Base-by-base conservation (phyloP, 2,113 vertebrate species). In the Mormyrus lacerda region DNA sequence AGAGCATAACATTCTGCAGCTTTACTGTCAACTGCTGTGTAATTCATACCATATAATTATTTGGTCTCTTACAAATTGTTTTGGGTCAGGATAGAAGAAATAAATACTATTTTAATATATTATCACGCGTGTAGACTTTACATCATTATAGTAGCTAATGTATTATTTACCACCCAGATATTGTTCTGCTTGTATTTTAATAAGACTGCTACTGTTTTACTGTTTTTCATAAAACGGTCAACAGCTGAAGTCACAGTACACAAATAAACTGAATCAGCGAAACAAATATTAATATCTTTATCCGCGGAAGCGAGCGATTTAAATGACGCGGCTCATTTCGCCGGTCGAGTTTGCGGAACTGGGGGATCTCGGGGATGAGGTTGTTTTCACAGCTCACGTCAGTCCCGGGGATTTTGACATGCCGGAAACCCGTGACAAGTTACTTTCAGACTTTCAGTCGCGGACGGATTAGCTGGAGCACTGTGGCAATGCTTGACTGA, bases 371-470 rank as follows among this genome's bases (percentile, higher is more conserved):
- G 13, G 24, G 50, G 85, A 87, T 27, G 10, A 51, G 19, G 31
- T 11, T 9, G 48, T 47, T 86, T 48, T 11, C 84, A 50, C 5
- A 35, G 48, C 85, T 87, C 50, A 50, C 15, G 24, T 35, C 48
- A 17, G 31, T 21, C 50, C 4, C 13, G 27, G 27, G 13, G 11
- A 87, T 31, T 53, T 55, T 55, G 85, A 86, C 85, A 35, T 21
- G n/a, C 19, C 7, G 42, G 44, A 83, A 83, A 42, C 13, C 85
- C 48, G 3, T 87, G 85, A 87, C 85, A 55, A 55, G 85, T 87
- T 55, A 87, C 85, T 87, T 87, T 87, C 85, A 17, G 85, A 87
- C 50, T 53, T 53, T 35, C n/a, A 87, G 50, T 31, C 10, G 19
- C 2, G 6, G 50, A 53, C 15, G 53, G 50, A 87, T 87, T 51